Evolutionary conservation across 2,113 vertebrate genomes (phyloP).

Genomic region (Aegypius monachus): DNA sequence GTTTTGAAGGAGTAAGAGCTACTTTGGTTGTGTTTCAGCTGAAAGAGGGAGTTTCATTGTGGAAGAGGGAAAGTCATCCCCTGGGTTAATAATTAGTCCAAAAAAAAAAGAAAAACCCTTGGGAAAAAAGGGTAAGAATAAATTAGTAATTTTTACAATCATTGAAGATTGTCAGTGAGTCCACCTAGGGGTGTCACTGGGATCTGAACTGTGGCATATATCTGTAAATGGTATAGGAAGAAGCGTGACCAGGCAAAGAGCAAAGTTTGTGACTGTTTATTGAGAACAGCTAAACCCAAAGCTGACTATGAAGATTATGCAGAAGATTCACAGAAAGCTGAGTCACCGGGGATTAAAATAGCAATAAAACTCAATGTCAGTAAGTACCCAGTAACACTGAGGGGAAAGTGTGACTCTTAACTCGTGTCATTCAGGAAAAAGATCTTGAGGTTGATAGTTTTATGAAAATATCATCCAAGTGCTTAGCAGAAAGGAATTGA

Average conservation of each 20-base stretch:
- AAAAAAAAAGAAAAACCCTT: background rate
- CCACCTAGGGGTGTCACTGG: background rate
- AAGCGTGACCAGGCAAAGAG: background rate
- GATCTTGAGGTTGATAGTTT: background rate
- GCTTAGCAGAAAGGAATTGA: background rate
- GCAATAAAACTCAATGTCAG: background rate
- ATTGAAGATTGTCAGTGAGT: background rate
- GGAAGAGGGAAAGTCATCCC: background rate
- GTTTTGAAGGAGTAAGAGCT: background rate
- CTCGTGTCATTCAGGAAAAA: background rate
- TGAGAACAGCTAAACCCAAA: background rate
- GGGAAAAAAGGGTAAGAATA: background rate
- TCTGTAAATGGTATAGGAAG: background rate
- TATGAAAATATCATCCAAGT: background rate
- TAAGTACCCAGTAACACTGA: background rate
- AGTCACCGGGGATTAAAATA: background rate
- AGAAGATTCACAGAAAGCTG: background rate
- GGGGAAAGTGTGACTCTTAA: background rate
- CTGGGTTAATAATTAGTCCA: background rate
- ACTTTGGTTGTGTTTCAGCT: background rate
- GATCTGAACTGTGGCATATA: background rate
- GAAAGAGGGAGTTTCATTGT: background rate
- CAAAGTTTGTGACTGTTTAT: background rate
- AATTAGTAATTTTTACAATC: background rate
- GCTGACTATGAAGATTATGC: background rate